A percentile compares a stretch with the other conserved stretches of the same genome.
Conservation (phyloP, 2,797 vertebrate species). For the Sardinella longiceps region DNA sequence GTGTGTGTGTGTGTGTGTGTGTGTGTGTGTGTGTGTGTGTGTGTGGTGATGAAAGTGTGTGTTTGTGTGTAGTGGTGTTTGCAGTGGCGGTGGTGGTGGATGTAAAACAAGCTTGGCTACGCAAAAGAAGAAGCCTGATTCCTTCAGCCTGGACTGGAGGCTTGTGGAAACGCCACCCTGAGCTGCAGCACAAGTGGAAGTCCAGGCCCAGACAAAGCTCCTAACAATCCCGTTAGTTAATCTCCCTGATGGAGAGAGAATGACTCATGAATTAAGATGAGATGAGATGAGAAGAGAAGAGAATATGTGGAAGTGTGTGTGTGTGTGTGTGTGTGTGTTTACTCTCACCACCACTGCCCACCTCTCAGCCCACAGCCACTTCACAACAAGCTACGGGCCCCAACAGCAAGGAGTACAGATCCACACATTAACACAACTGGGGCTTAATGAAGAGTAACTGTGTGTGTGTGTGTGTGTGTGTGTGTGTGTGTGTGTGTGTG, state of each 20-base stretch:
- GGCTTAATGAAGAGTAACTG: neutral
- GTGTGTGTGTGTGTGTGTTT: too few species aligned
- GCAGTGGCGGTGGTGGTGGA: neutral
- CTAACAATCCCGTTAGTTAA: neutral
- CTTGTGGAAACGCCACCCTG: neutral
- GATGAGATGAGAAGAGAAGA: too few species aligned
- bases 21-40: too few species aligned
- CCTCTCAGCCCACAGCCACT: neutral
- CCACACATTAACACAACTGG: neutral
- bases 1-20: neutral
- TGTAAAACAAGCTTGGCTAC: neutral
- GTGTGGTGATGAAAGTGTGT: neutral
- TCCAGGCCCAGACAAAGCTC: neutral
- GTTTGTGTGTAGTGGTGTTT: too few species aligned
- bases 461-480: too few species aligned
- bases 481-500: too few species aligned
- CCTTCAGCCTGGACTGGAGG: neutral
- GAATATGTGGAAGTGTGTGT: too few species aligned
- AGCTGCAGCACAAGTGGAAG: neutral
- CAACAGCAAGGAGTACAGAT: neutral
- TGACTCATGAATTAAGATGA: constrained; percentile 12
- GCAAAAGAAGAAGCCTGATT: neutral
- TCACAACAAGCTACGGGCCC: neutral
- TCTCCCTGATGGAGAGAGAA: neutral
- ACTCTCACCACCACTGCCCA: neutral